Base-by-base conservation (phyloP, 2,888 invertebrate genomes). In the Clanis bilineata region DNA sequence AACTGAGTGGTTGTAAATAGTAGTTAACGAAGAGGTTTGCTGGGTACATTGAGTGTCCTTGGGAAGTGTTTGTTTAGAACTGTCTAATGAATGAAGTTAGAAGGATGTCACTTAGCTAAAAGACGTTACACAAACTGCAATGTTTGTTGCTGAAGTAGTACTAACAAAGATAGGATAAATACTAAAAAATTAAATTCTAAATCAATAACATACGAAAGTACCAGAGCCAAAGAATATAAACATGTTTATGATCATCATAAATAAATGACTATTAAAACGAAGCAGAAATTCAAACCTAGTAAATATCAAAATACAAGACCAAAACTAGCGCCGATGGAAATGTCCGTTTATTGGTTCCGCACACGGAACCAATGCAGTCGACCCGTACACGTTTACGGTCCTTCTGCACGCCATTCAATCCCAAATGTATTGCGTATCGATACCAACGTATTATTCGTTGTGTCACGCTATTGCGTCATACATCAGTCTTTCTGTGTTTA, bases 1-100 rank as follows among this genome's bases (percentile, higher is more conserved):
- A 58, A 43, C 63, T 60, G 61, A 62, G 62, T n/a, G 59, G 9
- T 64, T 67, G 64, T 65, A 64, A 74, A 70, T 39, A 25, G 55
- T 62, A 43, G 57, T 38, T 28, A 44, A 47, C 18, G 38, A 58
- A 47, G 38, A 39, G 38, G 39, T 25, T 57, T 45, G 36, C 21
- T 10, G 21, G 32, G 47, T 36, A 57, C 44, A 44, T 36, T 21
- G 28, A n/a, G 22, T 38, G 12, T n/a, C 2, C 32, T 36, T 25
- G 9, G 2, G 38, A 38, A n/a, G 4, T 18, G 32, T 51, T 32
- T 10, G 5, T 51, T 51, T 47, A 28, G 25, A 25, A 15, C 28
- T 25, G 9, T 28, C 15, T 28, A 28, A 47, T 28, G 15, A 47
- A 7, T 15, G 15, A 47, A 47, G 28, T n/a, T n/a, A 28, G 15